Conservation (phyloP, 2,113 vertebrate species). For the Polypterus senegalus region DNA sequence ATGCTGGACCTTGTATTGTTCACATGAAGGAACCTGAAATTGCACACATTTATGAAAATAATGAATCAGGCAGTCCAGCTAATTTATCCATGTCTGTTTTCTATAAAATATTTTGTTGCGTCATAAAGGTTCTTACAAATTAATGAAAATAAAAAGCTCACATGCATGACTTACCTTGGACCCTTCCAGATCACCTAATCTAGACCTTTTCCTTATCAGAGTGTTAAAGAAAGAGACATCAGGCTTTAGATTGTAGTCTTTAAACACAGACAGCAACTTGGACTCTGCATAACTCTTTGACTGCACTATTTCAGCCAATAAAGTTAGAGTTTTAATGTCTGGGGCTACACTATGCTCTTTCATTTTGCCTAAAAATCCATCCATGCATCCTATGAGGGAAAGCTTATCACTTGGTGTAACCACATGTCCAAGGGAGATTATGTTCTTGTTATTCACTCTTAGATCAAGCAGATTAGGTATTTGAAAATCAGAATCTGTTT, state of each 20-base stretch:
- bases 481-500: not conserved
- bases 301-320: constrained; percentile 66
- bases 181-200: constrained; percentile 51
- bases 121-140: not conserved
- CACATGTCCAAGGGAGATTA: constrained; percentile 60
- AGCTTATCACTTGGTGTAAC: constrained; percentile 47
- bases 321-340: constrained; percentile 65
- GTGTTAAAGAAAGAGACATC: constrained; percentile 78
- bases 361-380: constrained; percentile 77
- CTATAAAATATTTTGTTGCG: not conserved
- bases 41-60: too few species aligned
- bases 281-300: constrained; percentile 42
- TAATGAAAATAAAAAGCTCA: not conserved
- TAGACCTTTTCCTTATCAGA: constrained; percentile 63
- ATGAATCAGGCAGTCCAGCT: not conserved
- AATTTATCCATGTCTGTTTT: not conserved
- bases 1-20: too few species aligned
- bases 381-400: constrained; percentile 66
- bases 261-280: constrained; percentile 49
- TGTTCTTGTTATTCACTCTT: not conserved
- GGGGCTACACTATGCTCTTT: constrained; percentile 44
- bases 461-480: constrained; percentile 64
- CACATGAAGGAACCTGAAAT: too few species aligned
- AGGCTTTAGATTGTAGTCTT: constrained; percentile 48
- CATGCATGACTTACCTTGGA: constrained; percentile 59